Evolutionary conservation across 2,113 vertebrate species (phyloP), one percentile per base, ranked within the genome.

Genomic region (Recurvirostra avosetta): DNA sequence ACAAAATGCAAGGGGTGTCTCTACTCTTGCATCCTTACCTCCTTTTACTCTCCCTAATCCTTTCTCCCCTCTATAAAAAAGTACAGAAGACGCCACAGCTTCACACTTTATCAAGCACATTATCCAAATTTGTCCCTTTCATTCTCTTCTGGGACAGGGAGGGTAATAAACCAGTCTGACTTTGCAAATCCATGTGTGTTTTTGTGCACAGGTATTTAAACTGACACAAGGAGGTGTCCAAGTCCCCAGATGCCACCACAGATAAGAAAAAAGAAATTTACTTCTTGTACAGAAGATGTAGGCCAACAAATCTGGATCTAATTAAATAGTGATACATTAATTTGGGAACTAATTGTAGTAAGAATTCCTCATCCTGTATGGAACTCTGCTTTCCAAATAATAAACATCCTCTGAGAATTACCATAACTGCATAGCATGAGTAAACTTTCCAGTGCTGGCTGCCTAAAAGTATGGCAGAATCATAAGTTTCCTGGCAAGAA

Each of bases 381-480:
- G 62, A 91, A 81, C 55, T 88, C 50, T 27, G 30, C 67, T 91
- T 82, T 91, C 34, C 80, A 95, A 92, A 94, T 62, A 86, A 86
- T 55, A 92, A 93, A 79, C 27, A 70, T 87, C 73, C 86, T 78
- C 81, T 90, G 90, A 73, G 91, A 94, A 95, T 87, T 78, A 94
- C 65, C 45, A 17, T 78, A 92, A 95, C 62, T 89, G 59, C 77
- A 72, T 19, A 82, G 89, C 30, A 88, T 76, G 84, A 95, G 80
- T 82, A 95, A 95, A 96, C 25, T 91, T 95, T 97, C 92, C 95
- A 94, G 79, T 41, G 73, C 34, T 96, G 80, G 66, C 86, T 91
- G 94, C 70, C 70, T 94, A 40, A 40, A 81, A 89, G 61, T 79
- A 92, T 59, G 77, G 94, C 62, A 95, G 73, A 94, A 94, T 89